Conservation (phyloP, 2,888 invertebrate genomes). For the Nowickia ferox region DNA sequence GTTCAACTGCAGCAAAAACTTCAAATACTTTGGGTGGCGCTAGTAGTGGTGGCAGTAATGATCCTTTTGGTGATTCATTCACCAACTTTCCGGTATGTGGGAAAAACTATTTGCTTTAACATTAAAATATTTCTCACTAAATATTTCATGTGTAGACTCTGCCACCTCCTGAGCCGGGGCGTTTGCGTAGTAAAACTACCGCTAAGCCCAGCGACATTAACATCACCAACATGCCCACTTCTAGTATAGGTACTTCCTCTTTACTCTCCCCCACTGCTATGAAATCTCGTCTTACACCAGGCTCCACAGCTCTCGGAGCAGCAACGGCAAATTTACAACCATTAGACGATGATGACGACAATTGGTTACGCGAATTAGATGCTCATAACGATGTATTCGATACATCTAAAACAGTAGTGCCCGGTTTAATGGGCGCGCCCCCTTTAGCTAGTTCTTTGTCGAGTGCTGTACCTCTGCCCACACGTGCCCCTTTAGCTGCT, state of each 20-base stretch:
- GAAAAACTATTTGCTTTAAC: not conserved
- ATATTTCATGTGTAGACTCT: slow-evolving; percentile 75
- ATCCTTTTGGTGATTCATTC: slow-evolving; percentile 91
- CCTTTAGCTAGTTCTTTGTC: slow-evolving; percentile 49
- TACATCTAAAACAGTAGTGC: slow-evolving; percentile 77
- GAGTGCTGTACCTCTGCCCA: slow-evolving; percentile 74
- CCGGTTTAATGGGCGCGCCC: slow-evolving; percentile 72
- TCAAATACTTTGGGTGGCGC: slow-evolving; percentile 4
- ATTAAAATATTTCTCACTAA: not conserved
- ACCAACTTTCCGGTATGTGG: slow-evolving; percentile 84
- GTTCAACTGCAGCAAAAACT: slow-evolving; percentile 28
- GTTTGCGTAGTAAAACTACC: slow-evolving; percentile 81
- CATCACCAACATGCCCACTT: slow-evolving; percentile 38
- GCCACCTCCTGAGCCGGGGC: slow-evolving; percentile 82
- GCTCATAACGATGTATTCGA: slow-evolving; percentile 81
- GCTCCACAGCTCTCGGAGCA: slow-evolving; percentile 33
- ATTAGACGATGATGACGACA: slow-evolving; percentile 78
- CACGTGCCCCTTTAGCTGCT: slow-evolving; percentile 77
- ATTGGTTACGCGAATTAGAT: slow-evolving; percentile 80
- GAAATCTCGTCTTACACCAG: slow-evolving; percentile 55
- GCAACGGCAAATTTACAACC: slow-evolving; percentile 50
- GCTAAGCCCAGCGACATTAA: slow-evolving; percentile 74
- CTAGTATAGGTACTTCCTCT: slow-evolving; percentile 72
- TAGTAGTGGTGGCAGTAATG: slow-evolving; percentile 84
- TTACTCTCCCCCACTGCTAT: slow-evolving; percentile 73